phyloP scores from a whole-genome alignment of 2,888 invertebrate species.

The Penaeus monodon region DNA sequence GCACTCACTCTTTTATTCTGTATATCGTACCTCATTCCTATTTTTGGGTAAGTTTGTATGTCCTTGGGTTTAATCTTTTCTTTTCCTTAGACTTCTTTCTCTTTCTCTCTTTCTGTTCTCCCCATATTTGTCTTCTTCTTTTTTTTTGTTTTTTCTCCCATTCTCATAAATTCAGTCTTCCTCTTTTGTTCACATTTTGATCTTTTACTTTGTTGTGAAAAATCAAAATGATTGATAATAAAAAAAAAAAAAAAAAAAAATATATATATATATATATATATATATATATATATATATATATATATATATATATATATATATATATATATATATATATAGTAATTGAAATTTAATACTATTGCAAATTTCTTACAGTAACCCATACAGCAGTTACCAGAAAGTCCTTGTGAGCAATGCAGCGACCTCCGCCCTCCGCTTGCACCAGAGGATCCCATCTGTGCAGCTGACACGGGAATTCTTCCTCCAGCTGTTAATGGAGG shows the following conservation, averaged over 20 bases:
- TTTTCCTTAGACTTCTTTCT: not conserved
- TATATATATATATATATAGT: too few relatives aligned
- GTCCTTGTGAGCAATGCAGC: slow-evolving; percentile 93
- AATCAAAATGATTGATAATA: too few relatives aligned
- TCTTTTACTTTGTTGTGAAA: not conserved
- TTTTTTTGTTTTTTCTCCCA: not conserved
- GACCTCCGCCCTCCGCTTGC: slow-evolving; percentile 92
- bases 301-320: too few relatives aligned
- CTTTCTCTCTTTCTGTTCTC: not conserved
- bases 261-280: too few relatives aligned
- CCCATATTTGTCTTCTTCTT: not conserved
- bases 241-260: too few relatives aligned
- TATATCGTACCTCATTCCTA: slow-evolving; percentile 62
- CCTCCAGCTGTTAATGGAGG: slow-evolving; percentile 69
- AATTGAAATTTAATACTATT: not conserved
- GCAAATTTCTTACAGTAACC: slow-evolving; percentile 44
- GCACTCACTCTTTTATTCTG: slow-evolving; percentile 63
- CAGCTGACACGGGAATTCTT: slow-evolving; percentile 87
- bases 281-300: too few relatives aligned
- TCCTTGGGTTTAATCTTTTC: not conserved
- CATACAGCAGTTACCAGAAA: slow-evolving; percentile 80
- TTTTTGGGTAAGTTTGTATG: slow-evolving; percentile 61
- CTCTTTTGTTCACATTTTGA: not conserved
- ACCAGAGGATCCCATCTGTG: slow-evolving; percentile 91
- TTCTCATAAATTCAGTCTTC: not conserved